Base-by-base conservation (phyloP, 2,797 vertebrate genomes). In the Esox lucius region DNA sequence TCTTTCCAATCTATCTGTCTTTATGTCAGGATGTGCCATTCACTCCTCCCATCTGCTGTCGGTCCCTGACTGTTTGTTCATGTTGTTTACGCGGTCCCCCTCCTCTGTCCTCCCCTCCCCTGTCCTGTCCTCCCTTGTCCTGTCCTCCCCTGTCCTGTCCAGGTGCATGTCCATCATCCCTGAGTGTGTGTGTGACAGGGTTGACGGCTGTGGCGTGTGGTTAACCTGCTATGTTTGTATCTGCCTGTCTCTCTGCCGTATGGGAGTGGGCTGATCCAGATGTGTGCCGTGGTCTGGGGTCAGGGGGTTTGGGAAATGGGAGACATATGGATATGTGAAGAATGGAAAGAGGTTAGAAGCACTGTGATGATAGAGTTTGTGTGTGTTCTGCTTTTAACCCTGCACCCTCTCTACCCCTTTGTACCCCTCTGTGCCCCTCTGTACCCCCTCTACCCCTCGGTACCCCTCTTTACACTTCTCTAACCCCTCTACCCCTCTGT, bases 111-210 rank as follows among this genome's bases (percentile, higher is more conserved):
- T 39, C 7, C 35, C 35, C 35, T 3, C 35, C 35, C 39, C 7
- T 7, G 35, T 39, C 35, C n/a, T n/a, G 64, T 71, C 33, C 74
- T 77, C 75, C 3, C 16, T 12, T 19, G n/a, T 5, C 56, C 51
- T 5, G 1, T 4, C 22, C 73, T 76, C 68, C 16, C 70, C 64
- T 76, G 61, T 73, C 53, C 68, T n/a, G n/a, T n/a, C n/a, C n/a
- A n/a, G n/a, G 7, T 39, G 35, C 35, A 39, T 35, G 7, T 39
- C 35, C 35, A 39, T 39, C 35, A 62, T 78, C 75, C 31, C 73
- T 78, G 75, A 81, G 77, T 73, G 75, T 76, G 73, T 81, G 72
- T 79, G 79, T 79, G 81, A 83, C 81, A 79, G 79, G 78, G 77
- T 77, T 78, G 81, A 78, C 81, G 76, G 67, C 78, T 80, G 75